These are phyloP conservation scores for Serripes groenlandicus DNA, from an alignment of 2,888 invertebrate species.

Conservation along the genomic window DNA sequence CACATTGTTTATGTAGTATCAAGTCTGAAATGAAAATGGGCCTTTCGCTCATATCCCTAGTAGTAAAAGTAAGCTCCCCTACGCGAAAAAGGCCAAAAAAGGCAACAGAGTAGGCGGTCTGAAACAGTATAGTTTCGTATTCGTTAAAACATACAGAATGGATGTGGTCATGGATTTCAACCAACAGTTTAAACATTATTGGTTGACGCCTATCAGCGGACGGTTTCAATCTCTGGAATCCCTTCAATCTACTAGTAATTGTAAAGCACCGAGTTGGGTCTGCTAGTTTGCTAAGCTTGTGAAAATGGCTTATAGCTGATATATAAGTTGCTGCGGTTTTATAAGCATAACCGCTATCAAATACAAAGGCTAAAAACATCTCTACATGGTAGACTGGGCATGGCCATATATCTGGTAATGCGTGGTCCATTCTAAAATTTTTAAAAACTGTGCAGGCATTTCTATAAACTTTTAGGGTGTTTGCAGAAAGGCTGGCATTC, in stretches of 20 bases:
- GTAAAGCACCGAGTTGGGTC: conserved; percentile 24
- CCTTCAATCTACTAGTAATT: conserved; percentile 33
- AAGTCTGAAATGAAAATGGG: conserved; percentile 16
- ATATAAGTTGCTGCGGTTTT: conserved; percentile 28
- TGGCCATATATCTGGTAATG: conserved; percentile 26
- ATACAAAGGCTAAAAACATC: conserved; percentile 38
- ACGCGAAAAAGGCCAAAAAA: conserved; percentile 52
- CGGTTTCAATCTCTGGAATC: conserved; percentile 15
- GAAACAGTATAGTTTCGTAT: conserved; percentile 36
- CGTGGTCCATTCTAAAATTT: background rate
- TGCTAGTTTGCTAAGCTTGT: conserved; percentile 22
- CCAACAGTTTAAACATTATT: conserved; percentile 3
- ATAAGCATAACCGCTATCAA: conserved; percentile 41
- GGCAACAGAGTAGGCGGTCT: conserved; percentile 25
- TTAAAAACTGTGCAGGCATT: conserved; percentile 16
- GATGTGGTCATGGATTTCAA: background rate
- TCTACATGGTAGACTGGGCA: conserved; percentile 17
- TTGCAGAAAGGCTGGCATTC: conserved; percentile 18
- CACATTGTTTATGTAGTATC: background rate
- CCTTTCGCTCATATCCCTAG: background rate
- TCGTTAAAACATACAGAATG: conserved; percentile 16
- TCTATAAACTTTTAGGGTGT: conserved; percentile 20
- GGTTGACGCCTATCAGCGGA: conserved; percentile 18
- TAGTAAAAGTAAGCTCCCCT: conserved; percentile 37
- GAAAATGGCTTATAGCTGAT: conserved; percentile 37